Base-by-base conservation (phyloP, 2,797 vertebrate species). In the Cichlasoma orientale region DNA sequence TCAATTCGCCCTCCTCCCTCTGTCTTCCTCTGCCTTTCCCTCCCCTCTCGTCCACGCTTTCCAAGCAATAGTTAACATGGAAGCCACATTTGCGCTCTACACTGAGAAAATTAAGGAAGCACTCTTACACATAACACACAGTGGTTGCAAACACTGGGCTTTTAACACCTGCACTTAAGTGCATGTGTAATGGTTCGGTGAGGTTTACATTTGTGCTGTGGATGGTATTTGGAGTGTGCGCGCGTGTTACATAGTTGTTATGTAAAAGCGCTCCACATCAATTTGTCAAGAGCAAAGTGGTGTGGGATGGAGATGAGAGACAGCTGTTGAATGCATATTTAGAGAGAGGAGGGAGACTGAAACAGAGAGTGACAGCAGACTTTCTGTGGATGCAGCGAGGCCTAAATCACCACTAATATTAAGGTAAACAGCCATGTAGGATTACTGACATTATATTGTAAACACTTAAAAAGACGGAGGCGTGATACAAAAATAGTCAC, bases 281-380 rank as follows among this genome's bases (percentile, higher is more conserved):
- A 94, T 93, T 92, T 92, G 92, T 93, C 89, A 92, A 83, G 84
- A 88, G 91, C 88, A 92, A 93, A 93, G 91, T 92, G 90, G 84
- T 90, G 91, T 91, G 90, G 91, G 92, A 91, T 92, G 90, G 79
- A 90, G 89, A 91, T 90, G 78, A 89, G 92, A 93, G 92, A 93
- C 93, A 94, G 92, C 91, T 94, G 92, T 92, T 94, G 90, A 92
- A 92, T 94, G 90, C 88, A 93, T 93, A 92, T 92, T 92, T 86
- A 80, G 86, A 86, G 85, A 87, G 80, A 83, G 71, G 54, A 80
- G 86, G 50, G 57, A 81, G 77, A 80, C 38, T 75, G 56, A 84
- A 83, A 81, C 84, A 79, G 63, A 81, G 69, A 84, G 78, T 74
- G 82, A 82, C 86, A 87, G 79, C 66, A 84, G 75, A 79, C 59